Percentiles rank a stretch among this genome's conserved stretches.
These are phyloP conservation scores for Xenopus petersii DNA, from an alignment of 2,797 vertebrate species.

Conservation along the genomic window DNA sequence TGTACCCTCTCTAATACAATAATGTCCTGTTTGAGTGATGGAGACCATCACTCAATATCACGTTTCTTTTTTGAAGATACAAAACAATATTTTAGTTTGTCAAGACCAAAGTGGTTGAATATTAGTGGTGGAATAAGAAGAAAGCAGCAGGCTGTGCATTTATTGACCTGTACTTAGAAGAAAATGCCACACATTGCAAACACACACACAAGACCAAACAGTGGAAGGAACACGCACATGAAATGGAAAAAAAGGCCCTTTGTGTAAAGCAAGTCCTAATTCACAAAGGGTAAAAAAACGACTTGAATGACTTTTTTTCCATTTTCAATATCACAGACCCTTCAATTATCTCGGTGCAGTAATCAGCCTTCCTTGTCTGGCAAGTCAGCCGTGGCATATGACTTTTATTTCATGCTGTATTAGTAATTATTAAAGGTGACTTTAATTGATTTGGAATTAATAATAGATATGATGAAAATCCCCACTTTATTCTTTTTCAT, in stretches of 20 bases:
- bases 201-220: slow-evolving; percentile 6
- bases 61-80: too few relatives aligned
- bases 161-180: slow-evolving; percentile 4
- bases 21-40: too few relatives aligned
- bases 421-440: slow-evolving; percentile 32
- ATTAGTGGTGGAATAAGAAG: neutral
- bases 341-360: slow-evolving; percentile 21
- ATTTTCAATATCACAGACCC: slow-evolving; percentile 30
- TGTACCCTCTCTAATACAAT: too few relatives aligned
- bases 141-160: slow-evolving; percentile 19
- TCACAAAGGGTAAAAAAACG: slow-evolving; percentile 10
- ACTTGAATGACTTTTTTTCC: slow-evolving; percentile 8
- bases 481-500: neutral
- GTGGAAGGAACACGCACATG: neutral
- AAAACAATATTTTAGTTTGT: too few relatives aligned
- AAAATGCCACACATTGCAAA: slow-evolving; percentile 26
- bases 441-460: slow-evolving; percentile 3
- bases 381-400: slow-evolving; percentile 1
- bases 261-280: slow-evolving; percentile 19
- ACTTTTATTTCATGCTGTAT: slow-evolving; percentile 11
- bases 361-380: neutral
- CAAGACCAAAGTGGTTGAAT: too few relatives aligned
- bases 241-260: slow-evolving; percentile 15
- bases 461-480: slow-evolving; percentile 20
- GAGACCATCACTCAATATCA: too few relatives aligned